Base-by-base conservation (phyloP, 2,797 vertebrate species). In the Acanthurus leucopareius region DNA sequence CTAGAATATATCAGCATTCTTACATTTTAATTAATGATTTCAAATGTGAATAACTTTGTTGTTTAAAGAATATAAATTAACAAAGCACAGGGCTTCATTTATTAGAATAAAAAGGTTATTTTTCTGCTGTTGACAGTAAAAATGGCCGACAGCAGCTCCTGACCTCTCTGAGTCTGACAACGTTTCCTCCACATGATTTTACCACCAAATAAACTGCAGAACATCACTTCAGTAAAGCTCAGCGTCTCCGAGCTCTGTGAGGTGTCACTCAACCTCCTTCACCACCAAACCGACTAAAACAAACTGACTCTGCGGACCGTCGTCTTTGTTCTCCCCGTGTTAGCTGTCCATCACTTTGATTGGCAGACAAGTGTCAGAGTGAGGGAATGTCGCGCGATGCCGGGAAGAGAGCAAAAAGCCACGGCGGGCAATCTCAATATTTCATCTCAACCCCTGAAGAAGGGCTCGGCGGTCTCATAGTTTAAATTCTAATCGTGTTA, bases 401-500 rank as follows among this genome's bases (percentile, higher is more conserved):
- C 64, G 86, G 65, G 84, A 86, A 90, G 81, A 89, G 84, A 83
- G 82, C 86, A 25, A 89, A 86, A 90, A 91, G 87, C 83, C 86
- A 82, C 19, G 17, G 79, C 69, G 25, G 20, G 83, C 87, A 89
- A 93, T 94, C 94, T 95, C 89, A 95, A 95, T 95, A 95, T 95
- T 94, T 94, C 88, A 94, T 94, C 92, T 88, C 42, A 56, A 90
- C 80, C 86, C 82, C 77, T 28, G 78, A 80, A 88, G 77, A 91
- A 92, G 87, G 82, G 80, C 84, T 90, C 62, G 58, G 75, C 84
- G 67, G 60, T 83, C 87, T 91, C 90, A 91, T 91, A 88, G 93
- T 95, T 95, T 93, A 94, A 90, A 94, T 92, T 94, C 93, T 95
- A 94, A 95, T 95, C 88, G 86, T 95, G 94, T 95, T 93, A 94